Evolutionary conservation across 2,888 invertebrate species (phyloP).

Genomic region (Xestia rhomboidea): DNA sequence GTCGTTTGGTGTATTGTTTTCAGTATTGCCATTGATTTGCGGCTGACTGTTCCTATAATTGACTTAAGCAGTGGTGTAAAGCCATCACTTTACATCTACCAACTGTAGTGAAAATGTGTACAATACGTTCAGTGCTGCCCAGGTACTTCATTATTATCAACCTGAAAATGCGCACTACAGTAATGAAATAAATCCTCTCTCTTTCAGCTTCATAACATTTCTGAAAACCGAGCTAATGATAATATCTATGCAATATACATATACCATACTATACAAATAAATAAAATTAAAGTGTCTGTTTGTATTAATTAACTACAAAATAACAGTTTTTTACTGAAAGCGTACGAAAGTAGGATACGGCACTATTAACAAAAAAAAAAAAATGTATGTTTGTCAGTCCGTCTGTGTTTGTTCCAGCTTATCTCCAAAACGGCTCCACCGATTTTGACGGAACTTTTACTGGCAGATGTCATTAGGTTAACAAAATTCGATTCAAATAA

Average conservation of each 20-base stretch:
- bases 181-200: neutral
- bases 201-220: conserved; percentile 4
- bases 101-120: neutral
- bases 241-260: neutral
- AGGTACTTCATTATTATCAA: neutral
- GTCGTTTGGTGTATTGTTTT: neutral
- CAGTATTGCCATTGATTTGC: neutral
- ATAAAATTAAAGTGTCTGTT: too few relatives aligned
- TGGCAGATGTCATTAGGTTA: neutral
- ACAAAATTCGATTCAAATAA: neutral
- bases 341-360: too few relatives aligned
- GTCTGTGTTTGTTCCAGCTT: neutral
- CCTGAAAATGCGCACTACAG: conserved; percentile 8
- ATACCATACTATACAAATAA: neutral
- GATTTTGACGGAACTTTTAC: too few relatives aligned
- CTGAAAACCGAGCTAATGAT: neutral
- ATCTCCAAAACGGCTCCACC: neutral
- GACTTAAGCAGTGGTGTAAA: neutral
- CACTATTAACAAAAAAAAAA: too few relatives aligned
- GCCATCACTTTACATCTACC: neutral
- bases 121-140: neutral
- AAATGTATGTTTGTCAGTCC: neutral
- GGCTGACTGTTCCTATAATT: neutral
- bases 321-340: too few relatives aligned
- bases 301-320: too few relatives aligned